Conservation (phyloP, 2,113 vertebrate species). For the Leptocoma aspasia region DNA sequence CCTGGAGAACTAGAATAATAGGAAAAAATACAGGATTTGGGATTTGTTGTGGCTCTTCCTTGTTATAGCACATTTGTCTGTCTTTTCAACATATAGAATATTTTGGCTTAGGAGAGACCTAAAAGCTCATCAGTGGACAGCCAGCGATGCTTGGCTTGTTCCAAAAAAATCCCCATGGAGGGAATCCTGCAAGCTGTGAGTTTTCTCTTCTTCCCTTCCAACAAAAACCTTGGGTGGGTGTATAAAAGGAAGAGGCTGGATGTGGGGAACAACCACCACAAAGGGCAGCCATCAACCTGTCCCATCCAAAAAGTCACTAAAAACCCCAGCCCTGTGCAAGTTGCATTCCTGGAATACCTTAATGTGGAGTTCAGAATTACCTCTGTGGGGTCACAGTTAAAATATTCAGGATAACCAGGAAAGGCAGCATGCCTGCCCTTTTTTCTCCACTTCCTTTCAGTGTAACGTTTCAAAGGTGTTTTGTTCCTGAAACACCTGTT, state of each 20-base stretch:
- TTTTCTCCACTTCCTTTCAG: not conserved
- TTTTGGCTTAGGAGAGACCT: not conserved
- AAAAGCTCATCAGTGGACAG: not conserved
- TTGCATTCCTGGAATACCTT: not conserved
- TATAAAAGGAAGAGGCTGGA: not conserved
- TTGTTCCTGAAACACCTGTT: not conserved
- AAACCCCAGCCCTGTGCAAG: not conserved
- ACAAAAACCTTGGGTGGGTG: fast-evolving
- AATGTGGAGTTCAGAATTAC: not conserved
- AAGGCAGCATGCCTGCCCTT: not conserved
- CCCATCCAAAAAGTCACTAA: not conserved
- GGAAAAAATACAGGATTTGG: not conserved
- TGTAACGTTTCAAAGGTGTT: not conserved
- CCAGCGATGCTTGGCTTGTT: not conserved
- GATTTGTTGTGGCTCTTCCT: not conserved
- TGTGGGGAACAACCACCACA: not conserved
- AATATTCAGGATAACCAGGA: not conserved
- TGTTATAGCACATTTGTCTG: not conserved
- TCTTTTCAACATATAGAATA: not conserved
- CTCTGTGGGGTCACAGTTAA: not conserved
- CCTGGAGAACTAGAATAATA: not conserved
- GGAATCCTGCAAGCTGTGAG: not conserved
- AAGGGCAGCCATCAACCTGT: not conserved
- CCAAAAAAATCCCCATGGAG: not conserved
- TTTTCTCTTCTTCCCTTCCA: not conserved